Conservation (phyloP, 2,797 vertebrate species). For the Myripristis jacobus region DNA sequence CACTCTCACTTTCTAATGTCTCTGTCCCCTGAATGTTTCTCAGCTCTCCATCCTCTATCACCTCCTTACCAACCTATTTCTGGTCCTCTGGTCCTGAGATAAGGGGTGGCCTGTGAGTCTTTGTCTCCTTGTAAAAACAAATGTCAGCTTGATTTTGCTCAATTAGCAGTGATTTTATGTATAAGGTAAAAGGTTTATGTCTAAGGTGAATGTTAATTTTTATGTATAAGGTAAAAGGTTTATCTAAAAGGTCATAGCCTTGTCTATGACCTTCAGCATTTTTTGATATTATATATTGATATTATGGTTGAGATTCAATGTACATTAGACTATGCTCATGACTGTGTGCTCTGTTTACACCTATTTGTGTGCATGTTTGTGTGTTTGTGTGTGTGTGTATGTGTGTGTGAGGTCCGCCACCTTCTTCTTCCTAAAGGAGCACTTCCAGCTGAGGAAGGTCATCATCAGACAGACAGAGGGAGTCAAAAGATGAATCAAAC, state of each 20-base stretch:
- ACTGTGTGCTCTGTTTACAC: too few relatives aligned
- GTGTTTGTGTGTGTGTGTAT: slow-evolving; percentile 27
- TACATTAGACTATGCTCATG: too few relatives aligned
- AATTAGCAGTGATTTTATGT: not conserved
- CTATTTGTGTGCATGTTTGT: slow-evolving; percentile 2
- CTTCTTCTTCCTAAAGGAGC: slow-evolving; percentile 20
- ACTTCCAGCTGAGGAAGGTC: slow-evolving; percentile 34
- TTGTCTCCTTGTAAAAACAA: not conserved
- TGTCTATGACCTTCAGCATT: too few relatives aligned
- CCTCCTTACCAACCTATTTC: not conserved
- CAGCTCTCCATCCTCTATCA: not conserved
- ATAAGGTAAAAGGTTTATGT: too few relatives aligned
- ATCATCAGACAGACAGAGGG: slow-evolving; percentile 13
- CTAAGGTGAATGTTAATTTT: too few relatives aligned
- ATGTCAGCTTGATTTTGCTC: not conserved
- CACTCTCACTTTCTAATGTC: too few relatives aligned
- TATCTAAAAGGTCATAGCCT: too few relatives aligned
- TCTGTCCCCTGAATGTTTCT: too few relatives aligned
- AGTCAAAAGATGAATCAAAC: not conserved
- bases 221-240: too few relatives aligned
- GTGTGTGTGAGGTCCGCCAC: slow-evolving; percentile 8
- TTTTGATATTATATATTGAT: too few relatives aligned
- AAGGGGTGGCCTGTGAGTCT: not conserved
- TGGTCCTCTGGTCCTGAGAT: slow-evolving; percentile 6
- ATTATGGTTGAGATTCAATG: too few relatives aligned